Evolutionary conservation across 2,797 vertebrate genomes (phyloP).

Genomic region (Sebastes diploproa): DNA sequence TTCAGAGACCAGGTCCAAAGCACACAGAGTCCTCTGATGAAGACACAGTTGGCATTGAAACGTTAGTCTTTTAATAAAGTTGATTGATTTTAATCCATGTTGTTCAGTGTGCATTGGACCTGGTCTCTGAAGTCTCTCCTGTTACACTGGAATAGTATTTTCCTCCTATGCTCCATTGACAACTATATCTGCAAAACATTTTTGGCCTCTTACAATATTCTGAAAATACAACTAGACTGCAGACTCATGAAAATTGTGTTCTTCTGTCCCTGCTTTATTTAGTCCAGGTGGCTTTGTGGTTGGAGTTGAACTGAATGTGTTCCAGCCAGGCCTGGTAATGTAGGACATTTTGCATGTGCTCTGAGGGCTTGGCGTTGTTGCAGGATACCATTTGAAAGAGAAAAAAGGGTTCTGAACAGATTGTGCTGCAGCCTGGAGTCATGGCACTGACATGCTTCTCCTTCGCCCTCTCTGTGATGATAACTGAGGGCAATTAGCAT

Average conservation of each 20-base stretch:
- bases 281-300: slow-evolving; percentile 8
- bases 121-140: too few species aligned
- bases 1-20: too few species aligned
- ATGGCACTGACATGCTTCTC: slow-evolving; percentile 57
- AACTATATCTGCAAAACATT: neutral
- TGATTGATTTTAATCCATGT: too few species aligned
- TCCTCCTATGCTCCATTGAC: neutral
- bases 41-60: too few species aligned
- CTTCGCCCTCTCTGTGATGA: slow-evolving; percentile 39
- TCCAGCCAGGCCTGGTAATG: slow-evolving; percentile 30
- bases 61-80: too few species aligned
- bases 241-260: neutral
- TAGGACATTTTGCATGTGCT: slow-evolving; percentile 64
- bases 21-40: too few species aligned
- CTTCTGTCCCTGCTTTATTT: neutral
- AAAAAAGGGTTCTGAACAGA: slow-evolving; percentile 69
- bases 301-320: slow-evolving; percentile 7
- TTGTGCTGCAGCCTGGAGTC: slow-evolving; percentile 76
- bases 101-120: too few species aligned
- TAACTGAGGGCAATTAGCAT: slow-evolving; percentile 33
- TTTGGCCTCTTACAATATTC: neutral
- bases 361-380: slow-evolving; percentile 55
- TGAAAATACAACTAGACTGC: neutral
- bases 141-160: neutral
- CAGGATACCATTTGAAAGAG: slow-evolving; percentile 52